phyloP scores from a whole-genome alignment of 2,888 invertebrate genomes.

The Tetramorium bicarinatum region DNA sequence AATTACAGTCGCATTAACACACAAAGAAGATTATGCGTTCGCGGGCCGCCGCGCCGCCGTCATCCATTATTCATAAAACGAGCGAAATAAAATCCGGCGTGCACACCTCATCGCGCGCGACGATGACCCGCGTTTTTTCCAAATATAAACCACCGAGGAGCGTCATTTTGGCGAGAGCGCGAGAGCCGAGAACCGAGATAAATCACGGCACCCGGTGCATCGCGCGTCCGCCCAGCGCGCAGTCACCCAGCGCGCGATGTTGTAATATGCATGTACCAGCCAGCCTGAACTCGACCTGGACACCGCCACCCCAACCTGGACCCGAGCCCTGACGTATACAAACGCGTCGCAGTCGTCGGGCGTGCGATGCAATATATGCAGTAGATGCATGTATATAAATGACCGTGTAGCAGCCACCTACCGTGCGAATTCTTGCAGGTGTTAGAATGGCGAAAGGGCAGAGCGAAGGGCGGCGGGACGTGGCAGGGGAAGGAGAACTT shows the following conservation, averaged over 20 bases:
- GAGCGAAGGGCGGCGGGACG: not conserved
- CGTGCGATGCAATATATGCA: conserved; percentile 66
- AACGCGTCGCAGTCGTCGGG: conserved; percentile 65
- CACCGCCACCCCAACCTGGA: conserved; percentile 21
- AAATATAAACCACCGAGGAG: conserved; percentile 30
- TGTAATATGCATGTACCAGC: conserved; percentile 71
- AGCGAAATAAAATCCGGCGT: conserved; percentile 38
- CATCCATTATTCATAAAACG: conserved; percentile 57
- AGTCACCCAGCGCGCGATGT: conserved; percentile 53
- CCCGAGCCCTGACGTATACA: conserved; percentile 57
- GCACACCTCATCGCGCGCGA: conserved; percentile 51
- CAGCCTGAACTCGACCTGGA: conserved; percentile 35
- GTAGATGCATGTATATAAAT: conserved; percentile 63
- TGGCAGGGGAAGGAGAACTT: not conserved
- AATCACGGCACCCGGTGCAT: conserved; percentile 51
- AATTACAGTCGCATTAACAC: conserved; percentile 57
- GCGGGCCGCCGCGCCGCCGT: conserved; percentile 39
- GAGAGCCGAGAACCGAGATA: conserved; percentile 45
- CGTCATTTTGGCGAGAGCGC: conserved; percentile 40
- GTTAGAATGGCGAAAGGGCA: conserved; percentile 62
- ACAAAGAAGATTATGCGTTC: conserved; percentile 53
- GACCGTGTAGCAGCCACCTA: conserved; percentile 70
- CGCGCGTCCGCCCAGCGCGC: conserved; percentile 33
- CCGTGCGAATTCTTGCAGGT: conserved; percentile 78
- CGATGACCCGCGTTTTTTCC: conserved; percentile 46